These are phyloP conservation scores for Amblyjoppa proteus DNA, from an alignment of 2,888 invertebrate genomes.

Conservation along the genomic window DNA sequence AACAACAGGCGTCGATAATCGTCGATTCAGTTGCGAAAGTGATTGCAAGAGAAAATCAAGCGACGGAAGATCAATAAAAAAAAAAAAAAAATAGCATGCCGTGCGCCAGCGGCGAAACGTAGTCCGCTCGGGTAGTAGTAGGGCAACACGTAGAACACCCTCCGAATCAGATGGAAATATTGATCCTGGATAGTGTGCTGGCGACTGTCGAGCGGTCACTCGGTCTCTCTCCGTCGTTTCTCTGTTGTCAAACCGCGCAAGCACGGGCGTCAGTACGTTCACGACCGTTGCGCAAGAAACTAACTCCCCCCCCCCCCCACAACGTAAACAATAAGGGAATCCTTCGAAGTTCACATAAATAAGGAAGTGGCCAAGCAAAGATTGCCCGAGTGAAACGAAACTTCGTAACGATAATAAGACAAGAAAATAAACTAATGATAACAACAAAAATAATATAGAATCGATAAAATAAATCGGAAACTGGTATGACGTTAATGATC, in stretches of 20 bases:
- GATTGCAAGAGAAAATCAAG: constrained; percentile 42
- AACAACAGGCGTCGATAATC: neutral
- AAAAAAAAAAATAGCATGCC: constrained; percentile 68
- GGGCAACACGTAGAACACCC: constrained; percentile 72
- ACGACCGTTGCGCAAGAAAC: constrained; percentile 54
- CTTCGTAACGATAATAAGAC: neutral
- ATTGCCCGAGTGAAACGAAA: neutral
- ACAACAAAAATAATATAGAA: constrained; percentile 3
- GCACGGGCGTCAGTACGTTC: constrained; percentile 56
- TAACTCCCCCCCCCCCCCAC: constrained; percentile 1
- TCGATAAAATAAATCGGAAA: neutral
- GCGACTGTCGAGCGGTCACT: constrained; percentile 55
- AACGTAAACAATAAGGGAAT: constrained; percentile 44
- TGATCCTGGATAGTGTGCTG: constrained; percentile 78
- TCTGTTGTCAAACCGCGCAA: constrained; percentile 76
- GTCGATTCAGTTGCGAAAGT: constrained; percentile 39
- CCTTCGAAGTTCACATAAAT: constrained; percentile 21
- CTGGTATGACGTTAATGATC: constrained; percentile 17
- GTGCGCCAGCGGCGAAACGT: constrained; percentile 73
- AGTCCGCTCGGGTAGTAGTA: constrained; percentile 77
- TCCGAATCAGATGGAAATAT: constrained; percentile 81
- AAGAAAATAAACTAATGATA: neutral
- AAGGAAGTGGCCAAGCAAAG: neutral
- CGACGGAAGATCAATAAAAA: constrained; percentile 75
- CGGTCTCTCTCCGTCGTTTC: constrained; percentile 62